Percentiles rank a stretch among this genome's conserved stretches.
Evolutionary conservation across 1,140 invertebrate genomes (phyloP).

Genomic region (Sipha flava): DNA sequence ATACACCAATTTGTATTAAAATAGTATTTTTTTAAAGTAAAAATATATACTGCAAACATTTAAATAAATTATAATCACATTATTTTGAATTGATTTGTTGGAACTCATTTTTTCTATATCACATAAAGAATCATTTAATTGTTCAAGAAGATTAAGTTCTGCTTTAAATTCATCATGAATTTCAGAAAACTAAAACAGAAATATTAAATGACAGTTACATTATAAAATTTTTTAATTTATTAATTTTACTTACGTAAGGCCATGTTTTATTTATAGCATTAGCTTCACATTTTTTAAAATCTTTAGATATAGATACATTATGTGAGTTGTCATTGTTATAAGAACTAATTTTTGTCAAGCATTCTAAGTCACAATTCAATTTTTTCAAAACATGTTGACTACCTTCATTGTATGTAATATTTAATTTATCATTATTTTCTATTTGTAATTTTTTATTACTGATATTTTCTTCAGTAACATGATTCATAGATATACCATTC

Average conservation of each 20-base stretch:
- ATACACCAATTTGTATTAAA: neutral
- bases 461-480: neutral
- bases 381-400: neutral
- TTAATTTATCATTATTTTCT: neutral
- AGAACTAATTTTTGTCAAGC: neutral
- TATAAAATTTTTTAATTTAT: neutral
- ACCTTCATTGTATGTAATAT: neutral
- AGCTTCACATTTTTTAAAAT: neutral
- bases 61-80: neutral
- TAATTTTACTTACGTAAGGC: neutral
- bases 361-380: neutral
- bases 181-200: neutral
- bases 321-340: neutral
- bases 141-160: neutral
- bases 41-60: neutral
- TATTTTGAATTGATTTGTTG: neutral
- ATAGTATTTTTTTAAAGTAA: neutral
- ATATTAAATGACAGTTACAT: neutral
- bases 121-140: constrained; percentile 1
- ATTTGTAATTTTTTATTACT: neutral
- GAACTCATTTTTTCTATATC: constrained; percentile 9
- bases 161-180: constrained; percentile 17
- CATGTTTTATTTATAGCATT: neutral
- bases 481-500: neutral
- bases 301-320: neutral